These are phyloP conservation scores for Biston betularia DNA, from an alignment of 2,888 invertebrate genomes.

Conservation along the genomic window DNA sequence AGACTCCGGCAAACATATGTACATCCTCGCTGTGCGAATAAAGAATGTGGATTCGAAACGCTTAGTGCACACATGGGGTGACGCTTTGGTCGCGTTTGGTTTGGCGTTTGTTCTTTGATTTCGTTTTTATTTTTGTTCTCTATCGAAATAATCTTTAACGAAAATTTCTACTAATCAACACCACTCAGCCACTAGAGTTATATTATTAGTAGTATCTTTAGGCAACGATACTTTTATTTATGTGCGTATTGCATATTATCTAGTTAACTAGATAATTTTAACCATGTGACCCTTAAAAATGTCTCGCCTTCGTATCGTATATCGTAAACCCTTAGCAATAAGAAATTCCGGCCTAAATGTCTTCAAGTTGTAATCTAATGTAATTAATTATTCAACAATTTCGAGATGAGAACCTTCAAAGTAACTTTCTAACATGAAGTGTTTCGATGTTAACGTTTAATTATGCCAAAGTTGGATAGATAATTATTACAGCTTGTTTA, in stretches of 20 bases:
- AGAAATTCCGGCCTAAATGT: slow-evolving; percentile 18
- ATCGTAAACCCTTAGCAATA: slow-evolving; percentile 9
- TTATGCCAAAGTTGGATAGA: slow-evolving; percentile 14
- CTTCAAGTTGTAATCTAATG: slow-evolving; percentile 23
- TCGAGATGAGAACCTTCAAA: slow-evolving; percentile 22
- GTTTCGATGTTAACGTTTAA: slow-evolving; percentile 27
- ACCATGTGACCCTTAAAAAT: neutral
- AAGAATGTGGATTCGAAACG: too few relatives aligned
- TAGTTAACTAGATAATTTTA: neutral
- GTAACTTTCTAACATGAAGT: slow-evolving; percentile 27
- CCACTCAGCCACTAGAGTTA: too few relatives aligned
- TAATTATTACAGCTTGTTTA: slow-evolving; percentile 22
- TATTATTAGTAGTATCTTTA: too few relatives aligned
- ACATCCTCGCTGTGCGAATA: too few relatives aligned
- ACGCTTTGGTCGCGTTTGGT: too few relatives aligned
- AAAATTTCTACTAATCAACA: too few relatives aligned
- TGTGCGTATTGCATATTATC: neutral
- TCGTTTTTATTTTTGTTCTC: too few relatives aligned
- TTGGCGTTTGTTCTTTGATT: too few relatives aligned
- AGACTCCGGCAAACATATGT: too few relatives aligned
- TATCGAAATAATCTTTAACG: too few relatives aligned
- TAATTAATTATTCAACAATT: slow-evolving; percentile 30
- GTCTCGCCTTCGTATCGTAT: neutral
- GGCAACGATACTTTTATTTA: neutral
- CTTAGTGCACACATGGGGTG: too few relatives aligned